These are phyloP conservation scores for Ophthalmotilapia sp. DNA, from an alignment of 2,113 vertebrate genomes.

Conservation along the genomic window DNA sequence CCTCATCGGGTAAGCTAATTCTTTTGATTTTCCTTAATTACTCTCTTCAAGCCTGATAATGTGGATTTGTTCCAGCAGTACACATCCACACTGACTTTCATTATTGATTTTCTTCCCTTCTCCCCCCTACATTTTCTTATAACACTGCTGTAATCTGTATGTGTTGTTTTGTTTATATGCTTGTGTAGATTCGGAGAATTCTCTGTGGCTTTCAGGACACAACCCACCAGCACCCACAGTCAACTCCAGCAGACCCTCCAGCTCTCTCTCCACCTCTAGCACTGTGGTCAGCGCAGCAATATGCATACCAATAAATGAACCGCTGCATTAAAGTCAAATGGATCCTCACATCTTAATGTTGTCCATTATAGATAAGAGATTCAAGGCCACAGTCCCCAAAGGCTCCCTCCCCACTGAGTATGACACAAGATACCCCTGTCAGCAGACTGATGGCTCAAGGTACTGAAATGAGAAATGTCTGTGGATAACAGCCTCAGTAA, in stretches of 20 bases:
- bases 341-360: background rate
- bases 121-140: fast-evolving
- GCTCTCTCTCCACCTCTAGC: slow-evolving; percentile 87
- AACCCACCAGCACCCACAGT: slow-evolving; percentile 38
- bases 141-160: background rate
- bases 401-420: slow-evolving; percentile 12
- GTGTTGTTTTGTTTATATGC: background rate
- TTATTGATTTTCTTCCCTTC: background rate
- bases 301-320: background rate
- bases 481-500: background rate
- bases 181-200: slow-evolving; percentile 78
- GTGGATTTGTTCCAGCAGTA: background rate
- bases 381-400: slow-evolving; percentile 41
- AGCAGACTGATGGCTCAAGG: slow-evolving; percentile 81
- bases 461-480: slow-evolving; percentile 10
- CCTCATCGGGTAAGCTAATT: slow-evolving; percentile 28
- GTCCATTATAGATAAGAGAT: slow-evolving; percentile 67
- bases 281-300: slow-evolving; percentile 77
- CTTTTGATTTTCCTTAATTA: background rate
- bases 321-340: background rate
- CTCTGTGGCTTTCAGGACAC: slow-evolving; percentile 76
- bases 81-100: background rate
- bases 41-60: background rate
- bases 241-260: slow-evolving; percentile 67
- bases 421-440: slow-evolving; percentile 58